Conservation (phyloP, 2,113 vertebrate species). For the Sphyrna mokarran region DNA sequence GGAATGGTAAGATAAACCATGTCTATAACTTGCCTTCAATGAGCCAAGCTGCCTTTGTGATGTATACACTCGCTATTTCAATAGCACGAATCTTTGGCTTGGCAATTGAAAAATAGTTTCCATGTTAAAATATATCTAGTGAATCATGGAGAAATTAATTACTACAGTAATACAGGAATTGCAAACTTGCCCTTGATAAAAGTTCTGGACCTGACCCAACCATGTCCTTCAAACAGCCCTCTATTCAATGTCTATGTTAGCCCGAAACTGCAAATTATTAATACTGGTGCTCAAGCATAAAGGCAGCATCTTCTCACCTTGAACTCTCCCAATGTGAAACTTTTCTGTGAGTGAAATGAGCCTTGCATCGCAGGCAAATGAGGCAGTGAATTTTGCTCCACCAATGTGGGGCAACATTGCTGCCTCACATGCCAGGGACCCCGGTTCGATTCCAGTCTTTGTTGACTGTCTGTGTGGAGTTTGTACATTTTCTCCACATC, state of each 20-base stretch:
- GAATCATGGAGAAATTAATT: not conserved
- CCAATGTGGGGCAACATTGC: too few relatives aligned
- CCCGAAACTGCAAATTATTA: not conserved
- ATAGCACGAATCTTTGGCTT: not conserved
- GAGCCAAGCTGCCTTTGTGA: not conserved
- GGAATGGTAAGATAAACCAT: conserved; percentile 33
- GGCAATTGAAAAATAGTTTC: conserved; percentile 12
- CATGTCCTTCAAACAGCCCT: not conserved
- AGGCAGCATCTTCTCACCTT: not conserved
- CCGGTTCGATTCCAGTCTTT: too few relatives aligned
- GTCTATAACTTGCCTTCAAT: conserved; percentile 19
- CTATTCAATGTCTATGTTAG: not conserved
- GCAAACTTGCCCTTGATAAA: not conserved
- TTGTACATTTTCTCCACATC: too few relatives aligned
- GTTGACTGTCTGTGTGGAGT: too few relatives aligned
- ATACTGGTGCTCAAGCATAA: not conserved
- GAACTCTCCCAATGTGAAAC: not conserved
- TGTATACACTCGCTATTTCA: conserved; percentile 29
- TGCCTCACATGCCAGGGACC: too few relatives aligned
- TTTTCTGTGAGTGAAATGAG: not conserved
- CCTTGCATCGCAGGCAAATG: not conserved
- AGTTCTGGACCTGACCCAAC: not conserved
- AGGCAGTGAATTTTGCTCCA: not conserved
- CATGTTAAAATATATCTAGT: not conserved
- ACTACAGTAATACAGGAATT: not conserved